A percentile compares a stretch with the other conserved stretches of the same genome.
Evolutionary conservation across 2,797 vertebrate genomes (phyloP).

Genomic region (Sorex maritimensis): DNA sequence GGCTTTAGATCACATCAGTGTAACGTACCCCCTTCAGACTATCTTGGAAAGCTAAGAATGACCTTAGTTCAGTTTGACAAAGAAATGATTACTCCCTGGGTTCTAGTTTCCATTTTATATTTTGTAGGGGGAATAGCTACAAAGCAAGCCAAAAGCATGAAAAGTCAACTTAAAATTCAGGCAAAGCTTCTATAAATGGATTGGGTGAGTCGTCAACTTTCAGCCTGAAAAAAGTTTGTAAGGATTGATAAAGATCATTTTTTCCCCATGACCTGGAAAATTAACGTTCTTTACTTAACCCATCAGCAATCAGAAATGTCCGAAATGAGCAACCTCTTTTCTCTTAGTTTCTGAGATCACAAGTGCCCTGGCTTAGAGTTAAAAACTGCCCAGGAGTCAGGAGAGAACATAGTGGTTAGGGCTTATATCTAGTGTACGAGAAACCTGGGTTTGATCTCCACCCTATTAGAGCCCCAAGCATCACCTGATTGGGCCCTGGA

Average conservation of each 20-base stretch:
- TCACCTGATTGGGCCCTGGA: no score
- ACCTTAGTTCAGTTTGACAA: constrained; percentile 83
- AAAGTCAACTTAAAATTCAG: constrained; percentile 60
- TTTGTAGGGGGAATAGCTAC: constrained; percentile 52
- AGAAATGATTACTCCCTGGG: constrained; percentile 59
- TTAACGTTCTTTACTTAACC: constrained; percentile 22
- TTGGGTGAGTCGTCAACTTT: not conserved
- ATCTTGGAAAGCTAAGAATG: constrained; percentile 88
- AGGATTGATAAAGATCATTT: not conserved
- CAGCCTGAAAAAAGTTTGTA: constrained; percentile 40
- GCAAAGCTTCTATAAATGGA: constrained; percentile 2
- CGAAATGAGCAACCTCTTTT: not conserved
- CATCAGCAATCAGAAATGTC: not conserved
- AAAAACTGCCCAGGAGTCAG: not conserved
- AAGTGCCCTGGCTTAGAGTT: not conserved
- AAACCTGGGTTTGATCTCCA: no score
- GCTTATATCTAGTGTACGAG: no score
- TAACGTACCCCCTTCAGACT: constrained; percentile 86
- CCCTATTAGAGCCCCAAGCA: no score
- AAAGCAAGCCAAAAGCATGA: constrained; percentile 57
- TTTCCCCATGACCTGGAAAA: constrained; percentile 50
- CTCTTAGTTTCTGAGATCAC: not conserved
- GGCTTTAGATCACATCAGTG: constrained; percentile 89
- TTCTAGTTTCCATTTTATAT: constrained; percentile 57
- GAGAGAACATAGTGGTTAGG: no score